Evolutionary conservation across 2,113 vertebrate genomes (phyloP), one percentile per base, ranked within the genome.

Genomic region (Equus przewalskii): DNA sequence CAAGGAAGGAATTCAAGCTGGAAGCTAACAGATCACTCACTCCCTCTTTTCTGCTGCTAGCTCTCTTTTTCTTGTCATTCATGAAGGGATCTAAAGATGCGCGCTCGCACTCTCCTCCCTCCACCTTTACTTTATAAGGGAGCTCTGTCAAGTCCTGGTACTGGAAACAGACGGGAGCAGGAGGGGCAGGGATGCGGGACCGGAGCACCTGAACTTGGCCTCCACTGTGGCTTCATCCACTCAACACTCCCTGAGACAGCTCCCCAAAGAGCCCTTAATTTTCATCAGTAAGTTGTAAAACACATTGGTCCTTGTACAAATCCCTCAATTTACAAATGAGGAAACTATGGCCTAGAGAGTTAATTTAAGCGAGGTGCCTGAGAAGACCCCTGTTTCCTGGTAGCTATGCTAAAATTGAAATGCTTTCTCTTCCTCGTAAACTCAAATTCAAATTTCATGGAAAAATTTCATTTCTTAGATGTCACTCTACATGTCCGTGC

Each of bases 321-420:
- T 10, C 22, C 87, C 46, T 78, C 26, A 14, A 5, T 24, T 79
- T 91, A 64, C 41, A 91, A 73, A 91, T 6, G 19, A 85, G 41
- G 49, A 72, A 14, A 65, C 30, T 51, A 16, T 18, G 22, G 36
- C 41, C 44, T 9, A 18, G 60, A 62, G 18, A 22, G 15, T 51
- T n/a, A 28, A 41, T 33, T 3, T 5, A 33, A 72, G 65, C 36
- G 10, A 28, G 4, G 30, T 72, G 28, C 6, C 33, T 30, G 16
- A 56, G 15, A 67, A 90, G 14, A 49, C 4, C 4, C 41, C 28
- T 28, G 1, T 36, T 79, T 93, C 41, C 76, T 33, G 11, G 44
- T n/a, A 69, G 13, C 33, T 9, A 51, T 85, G 51, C 49, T 91
- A 67, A 95, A 84, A 70, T 26, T 69, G 51, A 89, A 96, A n/a